Percentiles rank a stretch among this genome's conserved stretches.
These are phyloP conservation scores for Astropecten irregularis DNA, from an alignment of 53 echinoderm and acorn worm genomes.

Conservation along the genomic window DNA sequence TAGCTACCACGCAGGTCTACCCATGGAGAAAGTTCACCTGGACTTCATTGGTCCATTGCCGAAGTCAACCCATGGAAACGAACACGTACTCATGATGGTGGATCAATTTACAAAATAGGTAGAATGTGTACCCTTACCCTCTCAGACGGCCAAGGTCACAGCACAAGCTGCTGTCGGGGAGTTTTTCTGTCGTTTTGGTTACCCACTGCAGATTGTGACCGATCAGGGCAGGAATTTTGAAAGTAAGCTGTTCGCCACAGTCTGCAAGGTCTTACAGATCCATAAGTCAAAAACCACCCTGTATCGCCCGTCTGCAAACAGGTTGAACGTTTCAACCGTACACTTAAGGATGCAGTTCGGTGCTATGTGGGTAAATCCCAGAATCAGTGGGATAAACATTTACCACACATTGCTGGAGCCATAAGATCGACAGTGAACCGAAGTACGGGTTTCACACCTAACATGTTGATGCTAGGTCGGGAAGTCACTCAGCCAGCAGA, in stretches of 20 bases:
- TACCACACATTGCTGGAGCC: slow-evolving; percentile 31
- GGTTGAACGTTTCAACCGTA: slow-evolving; percentile 41
- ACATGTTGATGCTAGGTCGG: slow-evolving; percentile 35
- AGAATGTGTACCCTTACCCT: too few species aligned
- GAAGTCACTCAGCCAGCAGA: slow-evolving; percentile 30
- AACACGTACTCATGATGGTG: slow-evolving; percentile 56
- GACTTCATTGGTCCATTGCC: slow-evolving; percentile 52
- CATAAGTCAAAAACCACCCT: slow-evolving; percentile 14
- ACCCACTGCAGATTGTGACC: too few species aligned
- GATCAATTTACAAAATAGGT: too few species aligned
- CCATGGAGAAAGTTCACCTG: slow-evolving; percentile 41
- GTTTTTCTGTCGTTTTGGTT: too few species aligned
- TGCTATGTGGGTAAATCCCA: slow-evolving; percentile 27
- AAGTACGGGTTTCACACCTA: slow-evolving; percentile 41
- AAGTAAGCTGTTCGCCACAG: neutral
- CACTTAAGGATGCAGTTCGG: slow-evolving; percentile 23
- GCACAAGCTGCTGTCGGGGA: too few species aligned
- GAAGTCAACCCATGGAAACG: slow-evolving; percentile 27
- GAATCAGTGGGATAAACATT: slow-evolving; percentile 27
- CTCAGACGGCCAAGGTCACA: too few species aligned
- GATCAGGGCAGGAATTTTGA: slow-evolving; percentile 44
- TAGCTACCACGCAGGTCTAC: slow-evolving; percentile 40
- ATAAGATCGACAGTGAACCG: slow-evolving; percentile 23
- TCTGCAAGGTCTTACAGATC: slow-evolving; percentile 33
- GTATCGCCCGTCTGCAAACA: slow-evolving; percentile 21